Conservation (phyloP, 2,797 vertebrate genomes). For the Chiroxiphia lanceolata region DNA sequence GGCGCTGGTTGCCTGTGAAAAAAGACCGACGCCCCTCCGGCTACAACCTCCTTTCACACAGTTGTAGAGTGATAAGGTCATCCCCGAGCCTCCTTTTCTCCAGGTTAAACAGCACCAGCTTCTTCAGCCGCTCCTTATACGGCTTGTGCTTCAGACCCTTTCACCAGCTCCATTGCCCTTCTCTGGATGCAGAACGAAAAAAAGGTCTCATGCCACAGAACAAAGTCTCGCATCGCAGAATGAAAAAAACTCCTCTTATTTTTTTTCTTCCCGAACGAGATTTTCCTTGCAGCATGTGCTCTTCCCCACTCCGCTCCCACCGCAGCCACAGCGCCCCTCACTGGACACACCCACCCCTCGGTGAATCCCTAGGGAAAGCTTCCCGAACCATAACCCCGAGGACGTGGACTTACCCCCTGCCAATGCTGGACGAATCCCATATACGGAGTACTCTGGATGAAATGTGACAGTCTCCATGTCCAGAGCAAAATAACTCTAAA, state of each 20-base stretch:
- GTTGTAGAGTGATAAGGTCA: neutral
- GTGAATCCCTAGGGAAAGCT: neutral
- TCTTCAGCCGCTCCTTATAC: neutral
- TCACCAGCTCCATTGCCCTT: too few relatives aligned
- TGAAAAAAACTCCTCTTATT: neutral
- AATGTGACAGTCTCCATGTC: too few relatives aligned
- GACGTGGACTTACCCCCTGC: rapidly evolving
- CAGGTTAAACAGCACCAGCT: neutral
- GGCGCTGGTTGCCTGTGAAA: neutral
- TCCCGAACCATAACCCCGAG: neutral
- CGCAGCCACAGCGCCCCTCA: rapidly evolving
- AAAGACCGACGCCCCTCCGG: rapidly evolving
- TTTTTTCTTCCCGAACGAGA: rapidly evolving
- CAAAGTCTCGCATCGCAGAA: neutral
- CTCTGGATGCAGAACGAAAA: neutral
- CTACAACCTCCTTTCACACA: too few relatives aligned
- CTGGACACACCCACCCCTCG: rapidly evolving
- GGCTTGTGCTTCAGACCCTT: neutral
- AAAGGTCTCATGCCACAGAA: neutral
- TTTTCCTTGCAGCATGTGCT: neutral
- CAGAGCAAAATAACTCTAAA: neutral
- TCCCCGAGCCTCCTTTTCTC: neutral
- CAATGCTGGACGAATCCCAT: neutral
- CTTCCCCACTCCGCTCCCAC: rapidly evolving
- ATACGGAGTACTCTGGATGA: rapidly evolving